phyloP scores from a whole-genome alignment of 2,888 invertebrate genomes.

The Aporophyla lueneburgensis region DNA sequence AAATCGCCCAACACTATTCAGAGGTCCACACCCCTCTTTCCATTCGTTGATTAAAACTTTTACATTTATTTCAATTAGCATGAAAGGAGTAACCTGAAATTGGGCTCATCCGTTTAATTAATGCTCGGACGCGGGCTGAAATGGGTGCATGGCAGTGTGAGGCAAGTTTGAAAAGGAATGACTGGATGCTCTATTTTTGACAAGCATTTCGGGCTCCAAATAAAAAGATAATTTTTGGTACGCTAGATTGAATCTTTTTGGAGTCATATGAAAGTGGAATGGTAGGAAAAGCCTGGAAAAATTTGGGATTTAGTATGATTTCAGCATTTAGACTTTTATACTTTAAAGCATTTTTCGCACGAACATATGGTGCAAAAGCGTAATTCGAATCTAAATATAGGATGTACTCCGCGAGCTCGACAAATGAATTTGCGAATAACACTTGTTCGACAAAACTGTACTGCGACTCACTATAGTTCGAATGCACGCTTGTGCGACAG shows the following conservation, averaged over 20 bases:
- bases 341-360: neutral
- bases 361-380: neutral
- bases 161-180: constrained; percentile 38
- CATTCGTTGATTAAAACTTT: constrained; percentile 81
- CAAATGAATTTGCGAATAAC: no score
- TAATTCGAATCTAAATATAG: no score
- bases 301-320: neutral
- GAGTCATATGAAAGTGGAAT: neutral
- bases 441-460: no score
- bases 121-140: constrained; percentile 71
- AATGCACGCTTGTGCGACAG: no score
- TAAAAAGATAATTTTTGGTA: neutral
- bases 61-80: constrained; percentile 86
- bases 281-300: no score
- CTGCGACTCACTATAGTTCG: no score
- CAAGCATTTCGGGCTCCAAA: neutral
- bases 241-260: neutral
- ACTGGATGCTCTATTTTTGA: neutral
- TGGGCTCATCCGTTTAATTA: constrained; percentile 85
- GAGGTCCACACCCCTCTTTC: constrained; percentile 19
- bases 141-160: constrained; percentile 24
- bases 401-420: no score
- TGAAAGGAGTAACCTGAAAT: constrained; percentile 84
- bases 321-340: no score
- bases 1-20: constrained; percentile 34